Conservation (phyloP, 2,113 vertebrate species). For the Chroicocephalus ridibundus region DNA sequence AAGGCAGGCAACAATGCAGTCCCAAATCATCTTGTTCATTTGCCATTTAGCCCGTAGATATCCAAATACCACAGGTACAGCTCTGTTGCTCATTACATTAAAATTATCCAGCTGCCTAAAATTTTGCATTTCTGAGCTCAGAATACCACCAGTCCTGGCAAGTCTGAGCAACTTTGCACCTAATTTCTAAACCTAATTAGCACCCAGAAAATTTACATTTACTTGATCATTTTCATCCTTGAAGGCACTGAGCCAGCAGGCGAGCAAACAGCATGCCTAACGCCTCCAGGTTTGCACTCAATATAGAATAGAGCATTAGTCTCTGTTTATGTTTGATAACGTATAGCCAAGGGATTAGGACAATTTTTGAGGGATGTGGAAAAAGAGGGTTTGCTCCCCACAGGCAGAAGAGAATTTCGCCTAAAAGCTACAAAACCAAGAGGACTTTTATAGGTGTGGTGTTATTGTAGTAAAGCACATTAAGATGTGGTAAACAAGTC, state of each 20-base stretch:
- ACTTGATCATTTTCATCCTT: not conserved
- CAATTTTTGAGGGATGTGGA: not conserved
- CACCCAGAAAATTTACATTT: not conserved
- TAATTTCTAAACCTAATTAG: not conserved
- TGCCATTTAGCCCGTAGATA: not conserved
- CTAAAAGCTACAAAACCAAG: not conserved
- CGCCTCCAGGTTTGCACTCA: not conserved
- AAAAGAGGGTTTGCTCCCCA: not conserved
- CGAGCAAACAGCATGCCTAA: not conserved
- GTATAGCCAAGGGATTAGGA: not conserved
- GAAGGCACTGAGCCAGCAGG: not conserved
- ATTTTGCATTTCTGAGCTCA: not conserved
- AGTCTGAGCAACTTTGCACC: not conserved
- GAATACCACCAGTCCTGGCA: not conserved
- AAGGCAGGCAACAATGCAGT: not conserved
- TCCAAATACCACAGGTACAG: not conserved
- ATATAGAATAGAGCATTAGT: not conserved
- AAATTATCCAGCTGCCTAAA: not conserved
- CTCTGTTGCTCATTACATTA: not conserved
- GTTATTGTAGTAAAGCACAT: not conserved
- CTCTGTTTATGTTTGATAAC: not conserved
- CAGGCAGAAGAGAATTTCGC: not conserved
- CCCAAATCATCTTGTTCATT: not conserved
- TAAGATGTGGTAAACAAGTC: not conserved
- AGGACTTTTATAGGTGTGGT: not conserved